Base-by-base conservation (phyloP, 2,888 invertebrate species). In the Callosobruchus maculatus region DNA sequence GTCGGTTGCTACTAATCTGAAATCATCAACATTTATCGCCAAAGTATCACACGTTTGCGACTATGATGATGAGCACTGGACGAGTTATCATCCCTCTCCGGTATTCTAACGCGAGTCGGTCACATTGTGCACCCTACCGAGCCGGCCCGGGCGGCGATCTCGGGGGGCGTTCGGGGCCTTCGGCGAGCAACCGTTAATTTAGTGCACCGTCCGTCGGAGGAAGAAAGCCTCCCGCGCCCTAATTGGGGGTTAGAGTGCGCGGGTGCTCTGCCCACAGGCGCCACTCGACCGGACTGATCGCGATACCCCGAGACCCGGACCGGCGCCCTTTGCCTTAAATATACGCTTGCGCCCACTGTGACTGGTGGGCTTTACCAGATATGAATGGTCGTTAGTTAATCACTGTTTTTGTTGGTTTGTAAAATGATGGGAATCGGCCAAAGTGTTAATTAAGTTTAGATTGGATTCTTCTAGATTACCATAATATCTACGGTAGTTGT, bases 181-280 rank as follows among this genome's bases (percentile, higher is more conserved):
- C 81, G 79, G 49, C 49, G 49, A 76, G 76, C 79, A 84, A 80
- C 83, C 82, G 74, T 79, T 80, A 83, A 84, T 84, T 84, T 83
- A 81, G 82, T 82, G 83, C 83, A 83, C 82, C 81, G 18, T 13
- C 49, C 30, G 30, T 30, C 9, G 30, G 4, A 5, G 49, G 49
- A 49, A 49, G 13, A 49, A 49, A 49, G 49, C 49, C 4, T 49
- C 49, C 49, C 49, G 49, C 49, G 18, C 49, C 76, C 78, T 83
- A 82, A 83, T 82, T 82, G 82, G 78, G 81, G 82, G 82, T 78
- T 83, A 75, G 74, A 78, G 78, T 80, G 78, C 81, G 78, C 82
- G 81, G 82, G 82, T 81, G 81, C 82, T 78, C 76, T 81, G 76
- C 82, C 82, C 81, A 49, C 49, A 81, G 82, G 82, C 82, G 82